phyloP scores from a whole-genome alignment of 2,113 vertebrate species.

The Sinocyclocheilus grahami region DNA sequence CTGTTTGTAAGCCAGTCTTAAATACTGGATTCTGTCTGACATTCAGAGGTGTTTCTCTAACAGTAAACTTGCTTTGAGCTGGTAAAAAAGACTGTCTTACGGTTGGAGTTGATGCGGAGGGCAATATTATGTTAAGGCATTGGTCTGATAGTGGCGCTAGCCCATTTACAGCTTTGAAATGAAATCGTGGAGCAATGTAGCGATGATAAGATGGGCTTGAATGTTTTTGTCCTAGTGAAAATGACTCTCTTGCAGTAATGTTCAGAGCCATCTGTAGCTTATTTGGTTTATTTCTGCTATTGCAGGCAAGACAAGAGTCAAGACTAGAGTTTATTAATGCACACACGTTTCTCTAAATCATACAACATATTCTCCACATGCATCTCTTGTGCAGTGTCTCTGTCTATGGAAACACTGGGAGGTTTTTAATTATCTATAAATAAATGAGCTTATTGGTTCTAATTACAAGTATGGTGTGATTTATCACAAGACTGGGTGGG shows the following conservation, averaged over 20 bases:
- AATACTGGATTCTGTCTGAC: background rate
- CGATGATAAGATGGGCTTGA: background rate
- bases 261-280: background rate
- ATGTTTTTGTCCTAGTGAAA: background rate
- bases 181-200: background rate
- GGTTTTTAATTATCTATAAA: slow-evolving; percentile 65
- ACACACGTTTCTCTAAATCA: background rate
- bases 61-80: background rate
- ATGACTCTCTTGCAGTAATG: slow-evolving; percentile 4
- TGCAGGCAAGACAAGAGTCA: background rate
- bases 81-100: background rate
- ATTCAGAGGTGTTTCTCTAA: background rate
- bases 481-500: slow-evolving; percentile 53
- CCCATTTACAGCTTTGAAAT: slow-evolving; percentile 10
- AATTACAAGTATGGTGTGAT: slow-evolving; percentile 60
- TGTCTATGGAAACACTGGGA: slow-evolving; percentile 42
- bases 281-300: background rate
- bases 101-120: background rate
- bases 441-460: slow-evolving; percentile 64
- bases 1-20: background rate
- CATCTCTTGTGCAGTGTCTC: slow-evolving; percentile 5
- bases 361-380: background rate
- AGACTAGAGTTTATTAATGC: background rate
- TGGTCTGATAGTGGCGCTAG: background rate
- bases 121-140: background rate